Evolutionary conservation across 1,140 invertebrate species (phyloP), one percentile per base, ranked within the genome.

Genomic region (Drosophila grimshawi): DNA sequence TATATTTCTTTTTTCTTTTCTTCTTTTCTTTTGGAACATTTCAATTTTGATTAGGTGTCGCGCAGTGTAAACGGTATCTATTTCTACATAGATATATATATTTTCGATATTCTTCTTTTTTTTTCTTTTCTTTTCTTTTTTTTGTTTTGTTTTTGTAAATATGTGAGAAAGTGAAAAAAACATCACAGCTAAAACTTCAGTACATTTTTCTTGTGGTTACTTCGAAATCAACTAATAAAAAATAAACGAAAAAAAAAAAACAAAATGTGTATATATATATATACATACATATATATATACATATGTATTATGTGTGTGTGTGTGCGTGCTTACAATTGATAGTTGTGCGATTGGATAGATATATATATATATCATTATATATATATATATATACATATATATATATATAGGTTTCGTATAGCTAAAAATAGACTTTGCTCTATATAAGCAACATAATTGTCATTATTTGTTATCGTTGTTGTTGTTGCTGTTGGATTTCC

Each of bases 161-260:
- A 75, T 88, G 80, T 83, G 85, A 76, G 85, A 88, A 72, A 88
- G 80, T 89, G 80, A 86, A 83, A 86, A 81, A 88, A 89, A 89
- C 83, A 88, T 88, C 83, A 88, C 83, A 88, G 83, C 77, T 88
- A 80, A 80, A 78, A 89, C 83, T 83, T 88, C 83, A 88, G 83
- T 88, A 88, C 83, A 89, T 88, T 85, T 76, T 80, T 89, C 67
- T 89, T 86, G 74, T 86, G 71, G 78, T 68, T 41, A 46, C 52
- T 75, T 76, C 67, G 76, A 80, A 77, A 75, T 53, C 46, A 80
- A 80, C 64, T 35, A 39, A 33, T 49, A 64, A 56, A 71, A 64
- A 64, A 64, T 68, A 62, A 51, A 71, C 59, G 62, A 52, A 68
- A 72, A 55, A 69, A 71, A 57, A 51, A 53, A 55, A 62, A 71